A percentile compares a stretch with the other conserved stretches of the same genome.
Conservation (phyloP, 2,797 vertebrate species). For the Melanotaenia trifasciata region DNA sequence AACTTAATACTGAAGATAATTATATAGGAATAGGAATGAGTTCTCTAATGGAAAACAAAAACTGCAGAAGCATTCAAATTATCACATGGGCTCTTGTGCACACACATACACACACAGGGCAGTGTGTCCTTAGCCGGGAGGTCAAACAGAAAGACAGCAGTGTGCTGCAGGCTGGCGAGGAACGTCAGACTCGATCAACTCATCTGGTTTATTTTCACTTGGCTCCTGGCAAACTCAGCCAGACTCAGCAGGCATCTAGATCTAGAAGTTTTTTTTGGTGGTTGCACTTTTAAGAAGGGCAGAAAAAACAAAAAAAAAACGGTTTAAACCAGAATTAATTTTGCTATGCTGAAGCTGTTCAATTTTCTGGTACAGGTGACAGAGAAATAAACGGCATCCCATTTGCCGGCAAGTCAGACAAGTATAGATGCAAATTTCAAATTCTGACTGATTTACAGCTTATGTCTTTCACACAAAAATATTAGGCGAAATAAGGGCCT, state of each 20-base stretch:
- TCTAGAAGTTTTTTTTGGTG: conserved; percentile 36
- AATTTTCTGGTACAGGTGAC: conserved; percentile 7
- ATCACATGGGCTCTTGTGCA: conserved; percentile 22
- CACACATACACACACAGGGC: conserved; percentile 29
- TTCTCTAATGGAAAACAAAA: conserved; percentile 8
- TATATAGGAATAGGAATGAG: conserved; percentile 7
- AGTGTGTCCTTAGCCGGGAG: conserved; percentile 66
- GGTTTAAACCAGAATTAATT: conserved; percentile 32
- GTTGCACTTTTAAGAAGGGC: conserved; percentile 54
- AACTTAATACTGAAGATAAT: conserved; percentile 12
- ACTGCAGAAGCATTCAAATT: conserved; percentile 11
- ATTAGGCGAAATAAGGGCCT: neutral
- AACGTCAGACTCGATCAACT: conserved; percentile 79
- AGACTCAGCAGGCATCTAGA: conserved; percentile 72
- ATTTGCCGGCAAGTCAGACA: neutral
- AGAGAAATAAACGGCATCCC: neutral
- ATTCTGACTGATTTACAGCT: neutral
- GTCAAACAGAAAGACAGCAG: conserved; percentile 75
- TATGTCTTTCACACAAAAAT: neutral
- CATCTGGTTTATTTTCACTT: conserved; percentile 75
- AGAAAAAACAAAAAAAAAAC: conserved; percentile 39
- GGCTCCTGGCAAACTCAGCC: conserved; percentile 63
- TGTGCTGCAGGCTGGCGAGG: conserved; percentile 69
- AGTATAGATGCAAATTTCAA: neutral
- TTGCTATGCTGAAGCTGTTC: conserved; percentile 9